Base-by-base conservation (phyloP, 2,797 vertebrate species). In the Valencia hispanica region DNA sequence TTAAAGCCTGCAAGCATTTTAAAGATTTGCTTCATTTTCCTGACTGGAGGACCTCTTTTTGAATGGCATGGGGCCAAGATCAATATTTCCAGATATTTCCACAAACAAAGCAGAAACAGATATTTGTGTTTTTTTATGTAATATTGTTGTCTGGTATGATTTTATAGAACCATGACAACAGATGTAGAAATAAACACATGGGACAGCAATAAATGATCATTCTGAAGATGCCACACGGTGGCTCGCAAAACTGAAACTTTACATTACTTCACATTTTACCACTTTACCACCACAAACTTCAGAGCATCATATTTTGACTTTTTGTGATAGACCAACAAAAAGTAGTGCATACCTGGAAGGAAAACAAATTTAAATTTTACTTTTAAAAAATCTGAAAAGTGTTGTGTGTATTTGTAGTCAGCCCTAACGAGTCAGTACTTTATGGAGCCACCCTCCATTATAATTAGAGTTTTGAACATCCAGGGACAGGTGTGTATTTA, bases 101-200 rank as follows among this genome's bases (percentile, higher is more conserved):
- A 47, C 70, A 80, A 71, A 50, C 47, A 63, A 80, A 68, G 73
- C 61, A 78, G 45, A 78, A 51, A 55, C 66, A 59, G 48, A 82
- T 74, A 79, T 70, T 70, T 50, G 48, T 68, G 57, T 71, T 18
- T 78, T 89, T 84, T 74, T 48, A 71, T 43, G 30, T 86, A 84
- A 50, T 86, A 84, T 79, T 90, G 83, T 89, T 79, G 77, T 90
- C 70, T 65, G 78, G 82, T 90, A 77, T 83, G 78, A 84, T 88
- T 89, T n/a, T 32, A 84, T 75, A 89, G 79, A 70, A 65, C 71
- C 50, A 81, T 84, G 76, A 82, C 57, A 84, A 84, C 68, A 41
- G 12, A 45, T 43, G 27, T 27, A 15, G 7, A 68, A 68, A 18
- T 27, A 41, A 66, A 25, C 65, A 45, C 41, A 45, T 4, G 1